Evolutionary conservation across 2,797 vertebrate species (phyloP).

Genomic region (Mus spretus): DNA sequence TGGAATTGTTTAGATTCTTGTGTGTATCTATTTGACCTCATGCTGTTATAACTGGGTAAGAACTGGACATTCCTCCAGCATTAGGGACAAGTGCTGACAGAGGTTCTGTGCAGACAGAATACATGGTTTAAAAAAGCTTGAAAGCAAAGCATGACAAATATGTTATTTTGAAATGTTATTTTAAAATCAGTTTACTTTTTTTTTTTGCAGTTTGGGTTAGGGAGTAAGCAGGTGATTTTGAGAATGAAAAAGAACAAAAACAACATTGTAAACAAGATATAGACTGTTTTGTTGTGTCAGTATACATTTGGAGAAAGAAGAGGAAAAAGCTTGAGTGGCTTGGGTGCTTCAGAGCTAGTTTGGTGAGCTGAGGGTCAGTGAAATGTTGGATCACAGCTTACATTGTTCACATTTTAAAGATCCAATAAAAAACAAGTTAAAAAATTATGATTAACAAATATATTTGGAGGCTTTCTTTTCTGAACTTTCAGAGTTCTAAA

Average conservation of each 20-base stretch:
- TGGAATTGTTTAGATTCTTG: constrained; percentile 59
- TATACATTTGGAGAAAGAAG: constrained; percentile 53
- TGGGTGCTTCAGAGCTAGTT: constrained; percentile 45
- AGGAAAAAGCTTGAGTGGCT: constrained; percentile 32
- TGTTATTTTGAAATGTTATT: constrained; percentile 57
- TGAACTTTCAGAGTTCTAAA: background rate
- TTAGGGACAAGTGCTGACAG: background rate
- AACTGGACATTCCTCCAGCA: constrained; percentile 29
- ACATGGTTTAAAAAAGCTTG: constrained; percentile 49
- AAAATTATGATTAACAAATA: constrained; percentile 45
- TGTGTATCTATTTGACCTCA: constrained; percentile 48
- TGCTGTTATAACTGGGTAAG: constrained; percentile 20
- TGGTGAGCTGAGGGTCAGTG: constrained; percentile 45
- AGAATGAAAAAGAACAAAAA: constrained; percentile 11
- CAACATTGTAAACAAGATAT: constrained; percentile 51
- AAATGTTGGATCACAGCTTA: constrained; percentile 37
- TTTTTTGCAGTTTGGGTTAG: constrained; percentile 2
- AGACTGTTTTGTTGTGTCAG: constrained; percentile 39
- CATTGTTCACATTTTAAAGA: constrained; percentile 46
- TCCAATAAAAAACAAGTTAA: constrained; percentile 15
- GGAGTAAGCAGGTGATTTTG: constrained; percentile 19
- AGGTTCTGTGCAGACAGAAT: background rate
- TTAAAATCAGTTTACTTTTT: constrained; percentile 56
- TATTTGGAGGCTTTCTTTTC: constrained; percentile 57
- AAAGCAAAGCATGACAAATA: constrained; percentile 13